Conservation (phyloP, 2,797 vertebrate species). For the Cossypha caffra region DNA sequence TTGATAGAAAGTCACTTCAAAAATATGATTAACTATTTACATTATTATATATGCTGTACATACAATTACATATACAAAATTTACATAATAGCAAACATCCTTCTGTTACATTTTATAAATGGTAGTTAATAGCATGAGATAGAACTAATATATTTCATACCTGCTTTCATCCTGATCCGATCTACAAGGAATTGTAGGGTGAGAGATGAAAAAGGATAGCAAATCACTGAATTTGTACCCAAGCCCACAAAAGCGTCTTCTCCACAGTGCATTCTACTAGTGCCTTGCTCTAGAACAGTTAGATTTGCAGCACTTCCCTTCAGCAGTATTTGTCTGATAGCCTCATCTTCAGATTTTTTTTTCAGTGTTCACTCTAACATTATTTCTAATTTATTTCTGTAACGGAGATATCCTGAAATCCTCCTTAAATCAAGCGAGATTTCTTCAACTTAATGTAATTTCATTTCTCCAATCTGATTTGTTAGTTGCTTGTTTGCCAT, state of each 20-base stretch:
- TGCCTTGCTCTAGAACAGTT: neutral
- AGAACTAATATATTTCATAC: neutral
- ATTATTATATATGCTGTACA: slow-evolving; percentile 46
- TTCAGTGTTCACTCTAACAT: neutral
- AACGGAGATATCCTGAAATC: neutral
- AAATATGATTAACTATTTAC: slow-evolving; percentile 62
- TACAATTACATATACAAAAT: slow-evolving; percentile 54
- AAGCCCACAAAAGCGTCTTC: neutral
- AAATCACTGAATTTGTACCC: neutral
- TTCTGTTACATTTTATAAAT: neutral
- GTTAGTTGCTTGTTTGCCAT: neutral
- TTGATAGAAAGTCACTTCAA: slow-evolving; percentile 56
- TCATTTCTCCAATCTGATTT: rapidly evolving
- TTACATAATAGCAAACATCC: neutral
- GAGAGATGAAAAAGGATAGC: neutral
- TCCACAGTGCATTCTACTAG: neutral
- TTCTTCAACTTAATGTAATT: neutral
- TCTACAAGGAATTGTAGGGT: neutral
- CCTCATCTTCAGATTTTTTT: neutral
- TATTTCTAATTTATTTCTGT: neutral
- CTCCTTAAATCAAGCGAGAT: neutral
- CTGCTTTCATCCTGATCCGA: neutral
- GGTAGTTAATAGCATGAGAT: neutral
- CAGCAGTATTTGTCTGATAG: neutral
- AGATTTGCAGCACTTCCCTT: neutral